Base-by-base conservation (phyloP, 2,888 invertebrate genomes). In the Orgyia antiqua region DNA sequence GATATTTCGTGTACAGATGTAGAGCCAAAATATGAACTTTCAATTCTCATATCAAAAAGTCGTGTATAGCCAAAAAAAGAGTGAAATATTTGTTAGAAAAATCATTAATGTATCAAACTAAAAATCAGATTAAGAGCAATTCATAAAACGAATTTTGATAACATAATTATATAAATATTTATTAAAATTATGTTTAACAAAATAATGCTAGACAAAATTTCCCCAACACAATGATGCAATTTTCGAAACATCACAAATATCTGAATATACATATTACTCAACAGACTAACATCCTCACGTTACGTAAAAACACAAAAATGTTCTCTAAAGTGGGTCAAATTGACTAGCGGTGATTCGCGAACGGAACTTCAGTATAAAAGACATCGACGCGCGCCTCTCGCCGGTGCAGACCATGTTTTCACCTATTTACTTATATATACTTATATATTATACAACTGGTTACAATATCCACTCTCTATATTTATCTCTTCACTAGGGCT, bases 231-330 rank as follows among this genome's bases (percentile, higher is more conserved):
- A 18, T 33, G 29, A 45, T 24, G 24, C 12, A 9, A 25, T 20
- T 27, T 21, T 31, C 18, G 27, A 29, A 36, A 25, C 11, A 15
- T 15, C 17, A 28, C 10, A 20, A 13, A 8, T 13, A 18, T 35
- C 30, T 37, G 39, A 49, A 52, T 42, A 31, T 46, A 47, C 38
- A 46, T 36, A 50, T 56, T 57, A 52, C 51, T 34, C 47, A 55
- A 63, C 50, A 41, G 33, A 31, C 33, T 31, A 41, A 45, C 47
- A 50, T 58, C 54, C 49, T 55, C 41, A 43, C 33, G 41, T 62
- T 62, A 60, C 53, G 60, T 59, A 60, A 62, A 52, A 40, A 27
- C 34, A 39, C 42, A 46, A 47, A 51, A 47, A 60, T 54, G 41
- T 49, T 28, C 25, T 4, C 12, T 39, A 37, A 64, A 54, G 65